A percentile compares a stretch with the other conserved stretches of the same genome.
phyloP scores from a whole-genome alignment of 2,113 vertebrate genomes.

The Burhinus oedicnemus region DNA sequence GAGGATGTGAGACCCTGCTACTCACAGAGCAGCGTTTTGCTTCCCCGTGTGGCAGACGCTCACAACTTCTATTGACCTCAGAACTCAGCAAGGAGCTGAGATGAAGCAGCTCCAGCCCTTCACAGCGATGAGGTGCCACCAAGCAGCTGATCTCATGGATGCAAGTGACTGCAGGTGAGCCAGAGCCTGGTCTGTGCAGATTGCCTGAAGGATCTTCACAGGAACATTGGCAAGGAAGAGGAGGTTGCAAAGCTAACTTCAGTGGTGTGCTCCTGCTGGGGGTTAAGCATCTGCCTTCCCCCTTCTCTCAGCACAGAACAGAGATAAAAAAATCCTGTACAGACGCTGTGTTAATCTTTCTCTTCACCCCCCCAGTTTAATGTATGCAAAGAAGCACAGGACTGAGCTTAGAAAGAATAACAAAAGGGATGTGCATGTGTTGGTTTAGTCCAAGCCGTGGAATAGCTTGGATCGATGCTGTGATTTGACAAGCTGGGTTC shows the following conservation, averaged over 20 bases:
- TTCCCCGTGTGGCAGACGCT: background rate
- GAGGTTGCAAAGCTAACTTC: background rate
- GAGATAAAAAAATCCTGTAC: background rate
- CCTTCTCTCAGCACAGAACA: background rate
- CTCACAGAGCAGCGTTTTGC: background rate
- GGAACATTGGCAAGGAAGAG: slow-evolving; percentile 29
- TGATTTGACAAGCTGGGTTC: background rate
- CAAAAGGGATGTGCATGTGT: background rate
- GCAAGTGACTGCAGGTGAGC: slow-evolving; percentile 31
- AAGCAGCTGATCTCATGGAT: slow-evolving; percentile 24
- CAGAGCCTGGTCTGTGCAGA: background rate
- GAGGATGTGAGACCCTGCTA: slow-evolving; percentile 14
- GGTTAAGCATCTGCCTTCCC: slow-evolving; percentile 29
- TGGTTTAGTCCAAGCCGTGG: background rate
- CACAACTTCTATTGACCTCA: slow-evolving; percentile 27
- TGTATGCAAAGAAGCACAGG: background rate
- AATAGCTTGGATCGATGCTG: background rate
- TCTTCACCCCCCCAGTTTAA: background rate
- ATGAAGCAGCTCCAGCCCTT: slow-evolving; percentile 47
- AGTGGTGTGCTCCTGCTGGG: background rate
- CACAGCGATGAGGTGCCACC: slow-evolving; percentile 3
- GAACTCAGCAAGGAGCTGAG: slow-evolving; percentile 29
- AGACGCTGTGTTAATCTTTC: background rate
- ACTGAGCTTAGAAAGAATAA: background rate
- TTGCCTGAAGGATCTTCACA: slow-evolving; percentile 55